A percentile compares a stretch with the other conserved stretches of the same genome.
phyloP scores from a whole-genome alignment of 2,888 invertebrate genomes.

The Caenorhabditis japonica region DNA sequence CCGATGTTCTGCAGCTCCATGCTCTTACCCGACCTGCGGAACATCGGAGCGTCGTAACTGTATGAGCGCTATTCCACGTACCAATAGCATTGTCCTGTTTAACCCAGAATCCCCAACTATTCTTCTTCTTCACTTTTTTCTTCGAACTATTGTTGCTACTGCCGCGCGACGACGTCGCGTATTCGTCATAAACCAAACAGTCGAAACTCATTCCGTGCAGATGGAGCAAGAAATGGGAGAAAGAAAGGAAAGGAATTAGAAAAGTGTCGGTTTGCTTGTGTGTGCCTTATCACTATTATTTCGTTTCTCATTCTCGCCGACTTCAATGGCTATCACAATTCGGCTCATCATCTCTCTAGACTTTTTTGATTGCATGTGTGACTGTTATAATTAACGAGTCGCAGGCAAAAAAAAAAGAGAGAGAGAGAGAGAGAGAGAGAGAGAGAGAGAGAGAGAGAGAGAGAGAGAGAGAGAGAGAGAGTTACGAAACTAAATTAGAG shows the following conservation, averaged over 20 bases:
- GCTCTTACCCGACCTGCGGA: too few species aligned
- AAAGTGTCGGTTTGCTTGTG: constrained; percentile 16
- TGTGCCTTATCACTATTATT: constrained; percentile 24
- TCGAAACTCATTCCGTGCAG: constrained; percentile 45
- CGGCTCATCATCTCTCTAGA: too few species aligned
- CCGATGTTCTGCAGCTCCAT: too few species aligned
- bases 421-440: too few species aligned
- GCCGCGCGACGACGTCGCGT: constrained; percentile 23
- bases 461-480: constrained; percentile 6
- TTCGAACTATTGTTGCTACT: constrained; percentile 22
- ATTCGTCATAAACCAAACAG: constrained; percentile 49
- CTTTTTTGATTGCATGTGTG: too few species aligned
- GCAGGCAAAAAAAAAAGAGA: too few species aligned
- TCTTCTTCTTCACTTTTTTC: constrained; percentile 47
- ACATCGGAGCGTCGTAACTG: too few species aligned
- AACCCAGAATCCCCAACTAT: constrained; percentile 39
- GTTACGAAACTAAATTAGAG: constrained; percentile 7
- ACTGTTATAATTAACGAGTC: too few species aligned
- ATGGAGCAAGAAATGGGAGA: constrained; percentile 20
- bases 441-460: not conserved
- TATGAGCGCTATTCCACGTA: too few species aligned
- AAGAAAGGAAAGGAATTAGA: not conserved
- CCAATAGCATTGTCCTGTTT: constrained; percentile 22
- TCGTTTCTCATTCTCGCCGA: not conserved
- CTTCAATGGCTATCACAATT: too few species aligned